Evolutionary conservation across 35 echinoderm and acorn worm genomes (phyloP).

Genomic region (Strongylocentrotus purpuratus): DNA sequence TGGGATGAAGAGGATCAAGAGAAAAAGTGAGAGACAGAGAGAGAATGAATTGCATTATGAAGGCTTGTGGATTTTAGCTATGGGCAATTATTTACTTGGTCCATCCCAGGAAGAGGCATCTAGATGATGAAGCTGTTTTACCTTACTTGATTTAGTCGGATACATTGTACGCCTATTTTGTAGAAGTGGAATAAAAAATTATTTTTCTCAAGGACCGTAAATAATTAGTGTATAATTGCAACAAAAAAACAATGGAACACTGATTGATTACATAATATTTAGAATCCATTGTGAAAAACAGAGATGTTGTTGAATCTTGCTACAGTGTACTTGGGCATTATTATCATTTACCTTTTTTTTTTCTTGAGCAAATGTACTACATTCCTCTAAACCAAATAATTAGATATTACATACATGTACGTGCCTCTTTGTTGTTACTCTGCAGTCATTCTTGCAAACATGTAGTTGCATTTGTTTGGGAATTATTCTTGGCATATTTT

Average conservation of each 20-base stretch:
- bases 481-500: slow-evolving; percentile 32
- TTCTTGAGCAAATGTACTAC: too few relatives aligned
- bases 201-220: too few relatives aligned
- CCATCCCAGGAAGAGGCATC: background rate
- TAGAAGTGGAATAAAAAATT: background rate
- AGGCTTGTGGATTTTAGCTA: slow-evolving; percentile 2
- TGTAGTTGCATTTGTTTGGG: slow-evolving; percentile 11
- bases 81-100: background rate
- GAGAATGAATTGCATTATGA: background rate
- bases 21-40: background rate
- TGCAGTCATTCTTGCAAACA: background rate
- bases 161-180: background rate
- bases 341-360: too few relatives aligned
- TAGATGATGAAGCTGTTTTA: background rate
- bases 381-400: too few relatives aligned
- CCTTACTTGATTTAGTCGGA: background rate
- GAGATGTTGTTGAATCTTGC: too few relatives aligned
- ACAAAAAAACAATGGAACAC: too few relatives aligned
- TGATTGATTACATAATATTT: too few relatives aligned
- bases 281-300: too few relatives aligned
- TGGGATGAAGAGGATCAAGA: background rate
- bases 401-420: too few relatives aligned
- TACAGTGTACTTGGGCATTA: too few relatives aligned
- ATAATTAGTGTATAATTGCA: too few relatives aligned
- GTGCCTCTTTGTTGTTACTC: background rate